Evolutionary conservation across 1,140 invertebrate species (phyloP), one percentile per base, ranked within the genome.

Genomic region (Helicoverpa armigera): DNA sequence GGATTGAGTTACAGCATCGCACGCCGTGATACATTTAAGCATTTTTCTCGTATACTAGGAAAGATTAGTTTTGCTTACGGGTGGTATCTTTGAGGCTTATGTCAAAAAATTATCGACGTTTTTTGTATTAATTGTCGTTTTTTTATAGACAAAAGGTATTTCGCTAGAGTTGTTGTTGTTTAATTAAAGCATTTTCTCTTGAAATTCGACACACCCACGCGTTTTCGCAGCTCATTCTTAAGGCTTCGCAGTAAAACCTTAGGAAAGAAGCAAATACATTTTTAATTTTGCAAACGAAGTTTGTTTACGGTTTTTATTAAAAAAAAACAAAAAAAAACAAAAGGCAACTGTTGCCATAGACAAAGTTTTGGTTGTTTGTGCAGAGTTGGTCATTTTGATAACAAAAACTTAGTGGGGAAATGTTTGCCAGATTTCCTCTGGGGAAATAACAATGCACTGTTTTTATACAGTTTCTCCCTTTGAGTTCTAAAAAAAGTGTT

Each of bases 341-440:
- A 61, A 50, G 35, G 31, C 50, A 18, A 58, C 54, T 48, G 70
- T 74, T 74, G n/a, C 53, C 53, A 35, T 14, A n/a, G 0, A n/a
- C 29, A 18, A 61, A 58, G 14, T 61, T 74, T 74, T 1, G 14
- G n/a, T 23, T 73, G 53, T 48, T 70, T 53, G 18, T 53, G 4
- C 54, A 4, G 48, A 74, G 35, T 74, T 74, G 72, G 72, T 48
- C n/a, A 60, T 74, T 74, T 35, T 72, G 29, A 56, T 60, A 56
- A 56, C 72, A 74, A 60, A 73, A 58, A 73, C 9, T 73, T 73
- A 11, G 23, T 72, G 3, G 16, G 50, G 48, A 23, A 61, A 35
- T 5, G 35, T 51, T 58, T 43, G 11, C 29, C 72, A 61, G 35
- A 35, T 74, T 53, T 48, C 72, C 35, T 35, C 2, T 2, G 14